Evolutionary conservation across 2,888 invertebrate species (phyloP), one percentile per base, ranked within the genome.

Genomic region (Actias luna): DNA sequence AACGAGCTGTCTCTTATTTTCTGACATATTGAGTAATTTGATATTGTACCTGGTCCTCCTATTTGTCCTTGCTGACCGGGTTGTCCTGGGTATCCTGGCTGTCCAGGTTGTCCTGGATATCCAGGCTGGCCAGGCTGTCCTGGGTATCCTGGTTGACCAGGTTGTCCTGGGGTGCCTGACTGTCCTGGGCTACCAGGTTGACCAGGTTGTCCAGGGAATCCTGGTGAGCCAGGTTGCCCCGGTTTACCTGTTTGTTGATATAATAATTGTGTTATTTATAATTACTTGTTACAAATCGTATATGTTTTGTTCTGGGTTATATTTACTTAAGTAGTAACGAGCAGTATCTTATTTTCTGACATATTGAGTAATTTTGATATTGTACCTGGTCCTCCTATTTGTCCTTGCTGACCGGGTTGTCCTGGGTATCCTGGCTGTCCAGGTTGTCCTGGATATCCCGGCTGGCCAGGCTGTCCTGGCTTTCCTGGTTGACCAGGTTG

Each of bases 161-260:
- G 64, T 1, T 29, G 8, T 2, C 62, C 63, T 12, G 65, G 63
- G 18, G 61, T 29, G 14, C 61, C 65, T 33, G 65, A 59, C n/a
- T 59, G 57, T 0, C 62, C 50, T 10, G 50, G 1, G 5, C 1
- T 0, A 1, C 27, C 52, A 7, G 52, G 52, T 12, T 27, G 7
- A 27, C 27, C 27, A 2, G 50, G 50, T 12, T 52, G 50, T 12
- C 27, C 65, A 33, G 63, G 72, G 59, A 50, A 31, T 55, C 74
- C 63, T 33, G 61, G 63, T 12, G 57, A 27, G 1, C 68, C 68
- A 55, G 80, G 79, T 55, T 65, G 64, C 57, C 75, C 71, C 55
- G 79, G 91, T 42, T 74, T 78, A 46, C 82, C 82, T 59, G 79
- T 78, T 57, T 70, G 69, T 5, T 70, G n/a, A n/a, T n/a, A 33